Evolutionary conservation across 2,888 invertebrate genomes (phyloP), one percentile per base, ranked within the genome.

Genomic region (Drymonia ruficornis): DNA sequence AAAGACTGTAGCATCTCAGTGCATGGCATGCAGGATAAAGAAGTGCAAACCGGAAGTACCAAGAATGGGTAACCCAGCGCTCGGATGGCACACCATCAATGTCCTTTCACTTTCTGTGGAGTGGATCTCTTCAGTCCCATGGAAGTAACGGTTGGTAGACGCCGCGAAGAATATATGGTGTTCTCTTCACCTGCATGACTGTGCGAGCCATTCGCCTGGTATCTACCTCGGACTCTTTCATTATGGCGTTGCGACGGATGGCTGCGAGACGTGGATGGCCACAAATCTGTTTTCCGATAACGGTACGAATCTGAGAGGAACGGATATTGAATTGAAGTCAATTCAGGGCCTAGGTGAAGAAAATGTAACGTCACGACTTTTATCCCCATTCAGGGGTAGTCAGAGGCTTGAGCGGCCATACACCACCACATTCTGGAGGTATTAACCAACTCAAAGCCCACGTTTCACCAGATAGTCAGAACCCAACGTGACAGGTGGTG

Each of bases 201-300:
- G 59, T 65, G 3, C 51, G 67, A n/a, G 66, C 67, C 1, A 42
- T 69, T 2, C 67, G 67, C 38, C 49, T 70, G 9, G 70, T 48
- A 0, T 56, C 67, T 0, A 67, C 59, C 0, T 50, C 69, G 0
- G 69, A 70, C 31, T 52, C 67, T 0, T 13, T 63, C 2, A 61
- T 73, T 0, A 67, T 70, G 66, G 68, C 69, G 0, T 49, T 73
- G 8, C 51, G 67, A 0, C 19, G 72, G 2, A 68, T 69, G 67
- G 60, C 64, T 0, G 56, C 67, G 0, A 50, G 70, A 11, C 44
- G 44, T 13, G 44, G 44, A 18, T 19, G 18, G 44, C 44, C 44
- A 1, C 44, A 44, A 11, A 19, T 19, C 4, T 44, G 7, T 19
- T 12, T 11, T 44, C 44, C 16, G 44, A 44, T 9, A 44, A 44